A percentile compares a stretch with the other conserved stretches of the same genome.
phyloP scores from a whole-genome alignment of 2,113 vertebrate species.

The Hemiscyllium ocellatum region DNA sequence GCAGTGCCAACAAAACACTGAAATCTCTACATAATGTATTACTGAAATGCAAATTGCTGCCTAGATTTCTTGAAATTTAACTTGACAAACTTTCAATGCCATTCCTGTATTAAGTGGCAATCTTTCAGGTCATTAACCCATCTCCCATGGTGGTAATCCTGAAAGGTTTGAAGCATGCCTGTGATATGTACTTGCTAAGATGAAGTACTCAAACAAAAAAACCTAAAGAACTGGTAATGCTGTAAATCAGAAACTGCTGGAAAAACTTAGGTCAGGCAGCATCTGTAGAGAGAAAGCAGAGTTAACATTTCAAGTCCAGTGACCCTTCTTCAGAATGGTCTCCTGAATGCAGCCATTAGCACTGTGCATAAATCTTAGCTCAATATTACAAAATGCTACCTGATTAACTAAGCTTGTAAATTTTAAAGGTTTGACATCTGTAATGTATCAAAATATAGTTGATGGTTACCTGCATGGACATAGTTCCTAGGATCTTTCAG shows the following conservation, averaged over 20 bases:
- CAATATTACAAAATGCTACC: neutral
- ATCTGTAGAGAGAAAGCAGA: too few relatives aligned
- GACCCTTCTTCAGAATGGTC: too few relatives aligned
- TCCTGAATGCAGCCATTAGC: too few relatives aligned
- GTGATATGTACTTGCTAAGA: neutral
- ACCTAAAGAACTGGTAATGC: too few relatives aligned
- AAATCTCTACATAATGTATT: neutral
- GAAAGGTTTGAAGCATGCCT: neutral
- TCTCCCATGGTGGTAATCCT: neutral
- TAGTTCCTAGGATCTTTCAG: neutral
- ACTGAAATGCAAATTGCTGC: neutral
- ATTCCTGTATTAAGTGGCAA: neutral
- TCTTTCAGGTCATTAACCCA: neutral
- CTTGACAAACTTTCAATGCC: neutral
- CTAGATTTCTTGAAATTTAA: neutral
- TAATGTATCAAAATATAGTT: neutral
- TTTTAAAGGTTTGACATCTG: neutral
- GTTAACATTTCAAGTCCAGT: too few relatives aligned
- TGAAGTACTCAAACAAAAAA: neutral
- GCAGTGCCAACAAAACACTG: neutral
- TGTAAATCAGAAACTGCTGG: too few relatives aligned
- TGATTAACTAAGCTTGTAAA: neutral
- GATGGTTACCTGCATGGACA: neutral
- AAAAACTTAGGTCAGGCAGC: too few relatives aligned
- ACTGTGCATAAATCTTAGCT: neutral